Evolutionary conservation across 2,888 invertebrate genomes (phyloP).

Genomic region (Listrodromus nycthemerus): DNA sequence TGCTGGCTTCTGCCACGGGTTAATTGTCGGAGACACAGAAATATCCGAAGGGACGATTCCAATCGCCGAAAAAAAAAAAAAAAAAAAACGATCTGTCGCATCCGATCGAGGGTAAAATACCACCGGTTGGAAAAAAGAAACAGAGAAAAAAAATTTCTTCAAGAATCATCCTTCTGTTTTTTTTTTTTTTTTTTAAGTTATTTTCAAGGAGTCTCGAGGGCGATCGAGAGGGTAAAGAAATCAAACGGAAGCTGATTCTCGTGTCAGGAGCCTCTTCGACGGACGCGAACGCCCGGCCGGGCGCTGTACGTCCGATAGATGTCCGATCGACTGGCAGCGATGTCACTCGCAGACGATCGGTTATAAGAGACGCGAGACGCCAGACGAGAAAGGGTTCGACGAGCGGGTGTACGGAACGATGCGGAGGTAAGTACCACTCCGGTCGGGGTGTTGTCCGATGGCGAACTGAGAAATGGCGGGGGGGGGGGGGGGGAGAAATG

Average conservation of each 20-base stretch:
- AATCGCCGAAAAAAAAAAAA: conserved; percentile 14
- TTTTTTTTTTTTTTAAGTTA: not conserved
- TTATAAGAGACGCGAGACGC: conserved; percentile 12
- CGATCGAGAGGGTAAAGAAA: conserved; percentile 22
- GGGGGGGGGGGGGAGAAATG: not conserved
- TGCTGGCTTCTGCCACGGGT: conserved; percentile 18
- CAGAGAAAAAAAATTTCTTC: not conserved
- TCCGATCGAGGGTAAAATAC: not conserved
- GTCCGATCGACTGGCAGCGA: conserved; percentile 20
- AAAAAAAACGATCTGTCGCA: conserved; percentile 22
- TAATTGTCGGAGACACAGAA: conserved; percentile 34
- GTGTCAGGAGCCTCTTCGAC: not conserved
- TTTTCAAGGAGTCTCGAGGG: not conserved
- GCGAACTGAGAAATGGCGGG: conserved; percentile 50
- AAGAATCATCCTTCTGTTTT: not conserved
- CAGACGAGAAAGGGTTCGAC: conserved; percentile 35
- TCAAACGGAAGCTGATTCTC: not conserved
- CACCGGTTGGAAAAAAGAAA: not conserved
- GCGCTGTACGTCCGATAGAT: not conserved
- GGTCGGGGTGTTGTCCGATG: not conserved
- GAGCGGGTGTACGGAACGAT: not conserved
- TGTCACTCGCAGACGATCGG: conserved; percentile 41
- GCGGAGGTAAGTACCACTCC: conserved; percentile 47
- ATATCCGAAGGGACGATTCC: conserved; percentile 9
- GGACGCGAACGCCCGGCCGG: not conserved